Conservation (phyloP, 2,113 vertebrate species). For the Pterocles orientalis region DNA sequence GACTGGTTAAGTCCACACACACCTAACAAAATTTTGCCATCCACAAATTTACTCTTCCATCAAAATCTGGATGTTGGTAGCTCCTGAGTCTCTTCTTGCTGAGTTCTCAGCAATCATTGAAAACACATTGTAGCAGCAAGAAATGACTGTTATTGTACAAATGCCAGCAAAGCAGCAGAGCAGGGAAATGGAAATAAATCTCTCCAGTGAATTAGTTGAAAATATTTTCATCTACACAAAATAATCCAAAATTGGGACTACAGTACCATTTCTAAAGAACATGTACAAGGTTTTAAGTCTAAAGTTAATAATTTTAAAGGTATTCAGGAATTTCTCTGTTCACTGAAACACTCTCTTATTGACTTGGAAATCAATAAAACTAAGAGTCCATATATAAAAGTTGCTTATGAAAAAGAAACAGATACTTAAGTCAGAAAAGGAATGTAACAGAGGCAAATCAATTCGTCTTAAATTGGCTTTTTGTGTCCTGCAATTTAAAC, state of each 20-base stretch:
- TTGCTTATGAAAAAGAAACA: neutral
- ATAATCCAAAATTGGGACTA: neutral
- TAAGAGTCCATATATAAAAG: neutral
- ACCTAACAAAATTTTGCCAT: neutral
- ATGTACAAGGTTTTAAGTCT: neutral
- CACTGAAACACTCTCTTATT: neutral
- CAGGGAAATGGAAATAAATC: neutral
- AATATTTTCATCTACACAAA: neutral
- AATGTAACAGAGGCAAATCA: neutral
- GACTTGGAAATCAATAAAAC: neutral
- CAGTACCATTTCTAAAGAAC: neutral
- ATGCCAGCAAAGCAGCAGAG: neutral
- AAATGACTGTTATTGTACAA: neutral
- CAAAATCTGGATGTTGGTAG: neutral
- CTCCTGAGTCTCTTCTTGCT: neutral
- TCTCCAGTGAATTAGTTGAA: neutral
- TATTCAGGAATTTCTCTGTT: neutral
- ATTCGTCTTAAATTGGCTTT: neutral
- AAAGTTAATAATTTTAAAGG: neutral
- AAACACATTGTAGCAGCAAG: neutral
- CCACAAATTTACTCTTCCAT: neutral
- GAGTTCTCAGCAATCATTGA: neutral
- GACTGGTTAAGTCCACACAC: neutral
- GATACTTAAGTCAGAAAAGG: neutral
- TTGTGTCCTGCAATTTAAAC: neutral